Base-by-base conservation (phyloP, 1,140 invertebrate genomes). In the Procambarus virginalis region DNA sequence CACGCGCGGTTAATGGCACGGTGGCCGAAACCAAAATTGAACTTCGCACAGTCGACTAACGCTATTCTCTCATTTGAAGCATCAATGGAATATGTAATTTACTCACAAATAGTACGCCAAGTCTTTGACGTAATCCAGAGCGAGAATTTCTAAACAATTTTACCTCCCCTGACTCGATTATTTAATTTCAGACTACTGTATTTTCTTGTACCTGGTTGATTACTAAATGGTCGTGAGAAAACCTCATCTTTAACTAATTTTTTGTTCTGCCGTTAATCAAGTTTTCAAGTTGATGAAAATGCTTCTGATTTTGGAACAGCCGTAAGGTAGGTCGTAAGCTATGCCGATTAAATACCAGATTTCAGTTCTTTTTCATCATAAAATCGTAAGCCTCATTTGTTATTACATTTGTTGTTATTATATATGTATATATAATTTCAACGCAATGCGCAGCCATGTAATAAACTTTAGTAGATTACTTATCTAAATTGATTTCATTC, bases 21-120 rank as follows among this genome's bases (percentile, higher is more conserved):
- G 20, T 73, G 68, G 68, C 68, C 68, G 34, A 34, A 34, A 34
- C 34, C 68, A 8, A 73, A 73, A 73, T 6, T 73, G 14, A 34
- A 34, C 22, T 22, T 55, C 68, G n/a, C 68, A 22, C 68, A 73
- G 3, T 73, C 68, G 8, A 73, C 68, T 73, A 8, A 2, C 22
- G 68, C 20, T 20, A 73, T 45, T 70, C 68, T 70, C 68, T n/a
- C 68, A 70, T 73, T 73, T 73, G 22, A 73, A 73, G 68, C 68
- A 34, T 73, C 68, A 34, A 73, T 34, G 68, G 68, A 73, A 73
- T 22, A 73, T 73, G 68, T 73, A 73, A 73, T 73, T 73, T 73
- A 73, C 34, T 34, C n/a, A 73, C 68, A 73, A 73, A 73, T 73
- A 22, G 68, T n/a, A 14, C 10, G 20, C 68, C 68, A 34, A 34